Percentiles rank a stretch among this genome's conserved stretches.
phyloP scores from a whole-genome alignment of 2,888 invertebrate species.

The Tiliacea aurago region DNA sequence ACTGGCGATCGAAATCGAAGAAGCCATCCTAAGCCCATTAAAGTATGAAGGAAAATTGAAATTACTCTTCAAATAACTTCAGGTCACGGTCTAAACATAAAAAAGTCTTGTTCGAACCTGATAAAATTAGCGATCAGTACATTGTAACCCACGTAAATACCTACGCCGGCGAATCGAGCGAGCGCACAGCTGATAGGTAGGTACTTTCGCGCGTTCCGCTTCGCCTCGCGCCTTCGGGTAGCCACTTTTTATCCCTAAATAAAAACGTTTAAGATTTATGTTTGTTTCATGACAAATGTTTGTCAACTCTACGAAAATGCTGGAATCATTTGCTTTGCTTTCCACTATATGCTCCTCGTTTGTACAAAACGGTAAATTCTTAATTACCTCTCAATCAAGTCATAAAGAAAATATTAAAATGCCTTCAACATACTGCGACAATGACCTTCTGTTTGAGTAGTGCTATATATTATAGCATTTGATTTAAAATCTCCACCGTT shows the following conservation, averaged over 20 bases:
- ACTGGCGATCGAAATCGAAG: no score
- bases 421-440: conserved; percentile 43
- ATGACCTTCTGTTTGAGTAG: conserved; percentile 50
- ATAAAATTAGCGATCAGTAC: no score
- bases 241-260: background rate
- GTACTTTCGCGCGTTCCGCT: no score
- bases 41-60: no score
- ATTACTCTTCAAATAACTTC: no score
- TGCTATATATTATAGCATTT: conserved; percentile 31
- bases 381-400: background rate
- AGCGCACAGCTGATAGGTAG: no score
- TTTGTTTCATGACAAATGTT: background rate
- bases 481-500: conserved; percentile 60
- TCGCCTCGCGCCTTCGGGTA: no score
- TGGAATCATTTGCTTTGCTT: background rate
- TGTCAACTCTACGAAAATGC: background rate
- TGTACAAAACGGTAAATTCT: background rate
- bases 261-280: background rate
- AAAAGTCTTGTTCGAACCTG: no score
- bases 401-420: conserved; percentile 11
- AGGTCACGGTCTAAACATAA: no score
- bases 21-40: no score
- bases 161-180: no score
- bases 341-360: background rate
- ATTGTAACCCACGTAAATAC: no score